Percentiles rank a stretch among this genome's conserved stretches.
phyloP scores from a whole-genome alignment of 1,140 invertebrate genomes.

The Panagrolaimus sp. region DNA sequence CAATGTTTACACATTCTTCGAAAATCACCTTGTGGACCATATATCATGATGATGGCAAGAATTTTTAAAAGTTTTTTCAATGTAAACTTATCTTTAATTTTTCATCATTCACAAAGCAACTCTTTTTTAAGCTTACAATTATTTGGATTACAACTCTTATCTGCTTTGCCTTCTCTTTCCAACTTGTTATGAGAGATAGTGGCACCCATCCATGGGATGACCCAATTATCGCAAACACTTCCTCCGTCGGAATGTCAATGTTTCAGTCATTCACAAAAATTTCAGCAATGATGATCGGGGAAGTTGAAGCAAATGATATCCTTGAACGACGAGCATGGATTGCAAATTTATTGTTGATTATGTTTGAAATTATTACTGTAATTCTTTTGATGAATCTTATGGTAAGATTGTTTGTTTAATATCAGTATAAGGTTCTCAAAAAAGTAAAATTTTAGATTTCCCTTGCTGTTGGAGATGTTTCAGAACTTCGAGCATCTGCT shows the following conservation, averaged over 20 bases:
- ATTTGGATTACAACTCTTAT: slow-evolving; percentile 49
- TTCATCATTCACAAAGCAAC: background rate
- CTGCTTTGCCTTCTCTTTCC: slow-evolving; percentile 44
- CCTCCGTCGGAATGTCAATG: slow-evolving; percentile 35
- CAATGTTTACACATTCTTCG: slow-evolving; percentile 48
- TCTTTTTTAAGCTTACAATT: slow-evolving; percentile 31
- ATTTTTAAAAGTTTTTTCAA: slow-evolving; percentile 41
- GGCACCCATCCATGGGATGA: slow-evolving; percentile 38
- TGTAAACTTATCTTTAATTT: background rate
- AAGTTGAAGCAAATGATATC: slow-evolving; percentile 50
- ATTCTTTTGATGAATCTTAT: slow-evolving; percentile 49
- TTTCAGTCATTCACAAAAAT: slow-evolving; percentile 52
- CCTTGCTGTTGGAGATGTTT: slow-evolving; percentile 45
- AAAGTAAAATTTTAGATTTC: slow-evolving; percentile 32
- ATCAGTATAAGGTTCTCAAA: background rate
- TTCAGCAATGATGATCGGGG: slow-evolving; percentile 51
- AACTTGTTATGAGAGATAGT: slow-evolving; percentile 42
- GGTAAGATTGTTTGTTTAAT: slow-evolving; percentile 8
- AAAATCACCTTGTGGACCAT: slow-evolving; percentile 40
- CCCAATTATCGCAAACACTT: background rate
- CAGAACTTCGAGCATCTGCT: slow-evolving; percentile 35
- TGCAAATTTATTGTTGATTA: slow-evolving; percentile 42
- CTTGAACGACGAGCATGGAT: slow-evolving; percentile 44
- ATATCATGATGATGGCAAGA: slow-evolving; percentile 47
- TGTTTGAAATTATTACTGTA: slow-evolving; percentile 48